Evolutionary conservation across 2,888 invertebrate species (phyloP).

Genomic region (Calliphora vomitoria): DNA sequence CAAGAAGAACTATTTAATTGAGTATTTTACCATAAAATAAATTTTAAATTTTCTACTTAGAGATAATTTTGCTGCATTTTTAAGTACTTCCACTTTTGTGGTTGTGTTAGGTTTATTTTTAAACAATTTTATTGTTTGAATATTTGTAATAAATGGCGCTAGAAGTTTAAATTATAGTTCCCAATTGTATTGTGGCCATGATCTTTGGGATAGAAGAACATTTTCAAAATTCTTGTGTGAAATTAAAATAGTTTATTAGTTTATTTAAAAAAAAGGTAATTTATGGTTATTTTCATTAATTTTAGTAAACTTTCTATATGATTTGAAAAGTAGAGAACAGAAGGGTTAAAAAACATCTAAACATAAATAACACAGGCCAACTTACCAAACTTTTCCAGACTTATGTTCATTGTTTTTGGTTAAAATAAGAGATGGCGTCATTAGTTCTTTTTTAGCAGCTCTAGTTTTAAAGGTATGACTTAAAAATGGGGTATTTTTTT

Average conservation of each 20-base stretch:
- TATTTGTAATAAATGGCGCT: slow-evolving; percentile 25
- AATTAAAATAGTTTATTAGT: neutral
- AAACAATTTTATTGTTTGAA: neutral
- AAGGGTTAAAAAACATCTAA: too few species aligned
- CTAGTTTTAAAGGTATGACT: too few species aligned
- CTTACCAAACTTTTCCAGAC: too few species aligned
- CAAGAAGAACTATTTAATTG: slow-evolving; percentile 43
- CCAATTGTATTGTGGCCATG: neutral
- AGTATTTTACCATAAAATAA: slow-evolving; percentile 57
- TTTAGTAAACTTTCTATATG: too few species aligned
- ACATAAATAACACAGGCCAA: too few species aligned
- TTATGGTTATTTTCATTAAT: neutral
- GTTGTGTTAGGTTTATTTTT: slow-evolving; percentile 15
- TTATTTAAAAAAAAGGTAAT: neutral
- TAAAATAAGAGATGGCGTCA: too few species aligned
- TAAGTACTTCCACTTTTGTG: slow-evolving; percentile 42
- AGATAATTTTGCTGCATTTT: slow-evolving; percentile 13
- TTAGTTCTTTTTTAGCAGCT: too few species aligned
- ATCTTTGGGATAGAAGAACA: neutral
- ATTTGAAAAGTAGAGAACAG: too few species aligned
- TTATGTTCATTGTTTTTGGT: too few species aligned
- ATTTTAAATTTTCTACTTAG: neutral
- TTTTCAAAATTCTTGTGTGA: slow-evolving; percentile 1
- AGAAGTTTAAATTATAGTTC: neutral
- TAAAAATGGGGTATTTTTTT: too few species aligned